A percentile compares a stretch with the other conserved stretches of the same genome.
Evolutionary conservation across 2,888 invertebrate genomes (phyloP).

Genomic region (Stenotaenia linearis): DNA sequence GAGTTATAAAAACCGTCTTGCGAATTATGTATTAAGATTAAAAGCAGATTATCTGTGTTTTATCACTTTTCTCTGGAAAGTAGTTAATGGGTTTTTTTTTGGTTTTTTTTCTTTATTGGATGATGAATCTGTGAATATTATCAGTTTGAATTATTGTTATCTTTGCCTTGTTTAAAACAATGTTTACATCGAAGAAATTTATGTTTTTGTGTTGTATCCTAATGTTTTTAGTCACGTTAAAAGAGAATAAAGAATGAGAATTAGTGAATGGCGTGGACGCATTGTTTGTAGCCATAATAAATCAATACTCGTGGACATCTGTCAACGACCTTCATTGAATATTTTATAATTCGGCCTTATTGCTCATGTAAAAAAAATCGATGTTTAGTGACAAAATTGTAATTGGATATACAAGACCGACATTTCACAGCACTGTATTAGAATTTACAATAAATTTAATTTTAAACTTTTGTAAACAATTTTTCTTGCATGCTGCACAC

Average conservation of each 20-base stretch:
- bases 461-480: too few species aligned
- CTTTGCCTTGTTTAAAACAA: not conserved
- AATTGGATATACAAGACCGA: too few species aligned
- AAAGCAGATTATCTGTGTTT: not conserved
- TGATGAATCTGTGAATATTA: not conserved
- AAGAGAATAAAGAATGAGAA: not conserved
- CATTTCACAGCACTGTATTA: too few species aligned
- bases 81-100: not conserved
- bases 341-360: not conserved
- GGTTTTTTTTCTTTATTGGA: not conserved
- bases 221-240: not conserved
- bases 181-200: too few species aligned
- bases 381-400: too few species aligned
- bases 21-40: not conserved
- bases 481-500: too few species aligned
- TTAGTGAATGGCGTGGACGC: not conserved
- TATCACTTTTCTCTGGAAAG: not conserved
- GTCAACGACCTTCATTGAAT: constrained; percentile 8
- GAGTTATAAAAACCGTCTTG: not conserved
- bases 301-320: not conserved
- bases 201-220: too few species aligned
- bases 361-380: too few species aligned
- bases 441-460: too few species aligned
- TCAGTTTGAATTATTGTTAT: not conserved
- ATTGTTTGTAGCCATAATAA: not conserved